phyloP scores from a whole-genome alignment of 2,888 invertebrate species.

The Phortica okadai region DNA sequence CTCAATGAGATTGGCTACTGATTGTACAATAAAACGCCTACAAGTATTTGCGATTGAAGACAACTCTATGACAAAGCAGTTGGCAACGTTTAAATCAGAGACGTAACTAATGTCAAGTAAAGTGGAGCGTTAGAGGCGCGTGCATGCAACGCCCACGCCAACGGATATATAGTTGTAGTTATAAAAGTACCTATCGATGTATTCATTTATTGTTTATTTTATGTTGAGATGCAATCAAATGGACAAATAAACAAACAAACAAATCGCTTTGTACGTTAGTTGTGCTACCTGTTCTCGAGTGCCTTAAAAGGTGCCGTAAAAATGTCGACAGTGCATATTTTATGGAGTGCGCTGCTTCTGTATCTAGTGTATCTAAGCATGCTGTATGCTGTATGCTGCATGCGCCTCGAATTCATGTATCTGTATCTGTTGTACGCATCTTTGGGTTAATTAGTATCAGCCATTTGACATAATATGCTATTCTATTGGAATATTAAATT shows the following conservation, averaged over 20 bases:
- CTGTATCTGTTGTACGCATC: slow-evolving; percentile 29
- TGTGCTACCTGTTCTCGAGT: not conserved
- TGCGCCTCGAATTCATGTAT: not conserved
- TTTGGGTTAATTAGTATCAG: slow-evolving; percentile 63
- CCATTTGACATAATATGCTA: slow-evolving; percentile 35
- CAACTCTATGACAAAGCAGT: not conserved
- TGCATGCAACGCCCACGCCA: slow-evolving; percentile 53
- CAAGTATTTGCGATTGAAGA: slow-evolving; percentile 3
- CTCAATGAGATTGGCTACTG: slow-evolving; percentile 56
- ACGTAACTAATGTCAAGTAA: slow-evolving; percentile 40
- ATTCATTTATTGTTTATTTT: not conserved
- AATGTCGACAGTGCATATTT: slow-evolving; percentile 10
- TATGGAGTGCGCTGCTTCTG: not conserved
- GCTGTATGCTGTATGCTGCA: too few relatives aligned
- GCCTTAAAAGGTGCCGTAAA: not conserved
- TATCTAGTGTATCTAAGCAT: not conserved
- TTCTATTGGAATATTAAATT: not conserved
- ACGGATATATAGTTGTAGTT: slow-evolving; percentile 36
- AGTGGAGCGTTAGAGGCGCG: slow-evolving; percentile 53
- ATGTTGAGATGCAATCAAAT: not conserved
- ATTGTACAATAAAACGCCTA: slow-evolving; percentile 71
- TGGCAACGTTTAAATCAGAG: slow-evolving; percentile 17
- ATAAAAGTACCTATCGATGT: not conserved
- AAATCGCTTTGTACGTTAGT: not conserved
- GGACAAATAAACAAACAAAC: slow-evolving; percentile 8